Percentiles rank a stretch among this genome's conserved stretches.
These are phyloP conservation scores for Cebus imitator DNA, from an alignment of 2,113 vertebrate genomes.

Conservation along the genomic window DNA sequence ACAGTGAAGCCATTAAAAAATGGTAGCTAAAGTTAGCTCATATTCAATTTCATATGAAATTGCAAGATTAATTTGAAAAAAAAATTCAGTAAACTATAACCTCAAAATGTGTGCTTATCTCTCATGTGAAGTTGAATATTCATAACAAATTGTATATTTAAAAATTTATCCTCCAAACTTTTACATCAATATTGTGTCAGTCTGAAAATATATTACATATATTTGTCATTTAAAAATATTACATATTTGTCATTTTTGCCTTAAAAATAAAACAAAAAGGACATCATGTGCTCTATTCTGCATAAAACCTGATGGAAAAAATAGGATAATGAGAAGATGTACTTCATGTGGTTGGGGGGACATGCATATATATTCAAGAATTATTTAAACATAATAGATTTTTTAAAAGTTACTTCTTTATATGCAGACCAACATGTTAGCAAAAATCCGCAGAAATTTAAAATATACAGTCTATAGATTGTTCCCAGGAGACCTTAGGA, in stretches of 20 bases:
- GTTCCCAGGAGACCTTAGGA: neutral
- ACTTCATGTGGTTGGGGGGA: neutral
- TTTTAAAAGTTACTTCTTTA: neutral
- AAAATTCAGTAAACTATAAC: neutral
- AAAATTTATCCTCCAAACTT: neutral
- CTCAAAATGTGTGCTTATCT: neutral
- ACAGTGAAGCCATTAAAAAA: neutral
- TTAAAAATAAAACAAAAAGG: neutral
- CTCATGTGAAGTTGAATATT: neutral
- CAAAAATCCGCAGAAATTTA: slow-evolving; percentile 2
- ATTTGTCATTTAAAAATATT: neutral
- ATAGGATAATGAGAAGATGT: neutral
- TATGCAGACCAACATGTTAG: neutral
- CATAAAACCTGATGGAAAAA: neutral
- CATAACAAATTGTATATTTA: neutral
- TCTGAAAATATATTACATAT: neutral
- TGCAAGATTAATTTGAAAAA: slow-evolving; percentile 5
- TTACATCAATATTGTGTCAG: neutral
- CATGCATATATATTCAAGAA: neutral
- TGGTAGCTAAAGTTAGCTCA: neutral
- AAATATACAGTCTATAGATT: neutral
- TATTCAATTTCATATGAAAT: neutral
- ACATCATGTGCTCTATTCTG: neutral
- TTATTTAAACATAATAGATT: neutral
- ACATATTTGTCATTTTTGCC: neutral